A percentile compares a stretch with the other conserved stretches of the same genome.
phyloP scores from a whole-genome alignment of 2,113 vertebrate species.

The Columba livia region DNA sequence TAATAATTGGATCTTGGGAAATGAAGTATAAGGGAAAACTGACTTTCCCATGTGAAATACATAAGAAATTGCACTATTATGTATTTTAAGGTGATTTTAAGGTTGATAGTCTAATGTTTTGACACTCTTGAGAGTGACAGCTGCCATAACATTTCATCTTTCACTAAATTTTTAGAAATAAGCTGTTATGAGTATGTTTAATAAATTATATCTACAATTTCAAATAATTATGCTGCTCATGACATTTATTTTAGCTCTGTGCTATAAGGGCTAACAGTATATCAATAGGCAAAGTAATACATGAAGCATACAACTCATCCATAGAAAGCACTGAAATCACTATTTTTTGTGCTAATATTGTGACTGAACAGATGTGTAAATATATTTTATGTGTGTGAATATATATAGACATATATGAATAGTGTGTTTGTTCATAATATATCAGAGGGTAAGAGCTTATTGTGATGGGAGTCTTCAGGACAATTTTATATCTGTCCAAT shows the following conservation, averaged over 20 bases:
- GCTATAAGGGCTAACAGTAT: background rate
- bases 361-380: background rate
- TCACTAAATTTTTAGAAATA: constrained; percentile 38
- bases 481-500: background rate
- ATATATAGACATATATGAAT: background rate
- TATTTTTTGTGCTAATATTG: background rate
- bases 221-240: background rate
- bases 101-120: constrained; percentile 43
- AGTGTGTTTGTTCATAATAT: background rate
- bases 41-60: background rate
- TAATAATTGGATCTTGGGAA: background rate
- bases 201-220: constrained; percentile 27
- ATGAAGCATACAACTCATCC: background rate
- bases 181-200: constrained; percentile 5
- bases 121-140: constrained; percentile 28
- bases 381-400: background rate
- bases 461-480: background rate
- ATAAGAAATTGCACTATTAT: background rate
- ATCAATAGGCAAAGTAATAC: background rate
- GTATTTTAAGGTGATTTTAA: background rate
- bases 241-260: background rate
- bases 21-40: background rate
- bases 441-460: background rate
- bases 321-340: background rate
- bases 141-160: constrained; percentile 51